Evolutionary conservation across 1,140 invertebrate genomes (phyloP), one percentile per base, ranked within the genome.

Genomic region (Arctopsyche grandis): DNA sequence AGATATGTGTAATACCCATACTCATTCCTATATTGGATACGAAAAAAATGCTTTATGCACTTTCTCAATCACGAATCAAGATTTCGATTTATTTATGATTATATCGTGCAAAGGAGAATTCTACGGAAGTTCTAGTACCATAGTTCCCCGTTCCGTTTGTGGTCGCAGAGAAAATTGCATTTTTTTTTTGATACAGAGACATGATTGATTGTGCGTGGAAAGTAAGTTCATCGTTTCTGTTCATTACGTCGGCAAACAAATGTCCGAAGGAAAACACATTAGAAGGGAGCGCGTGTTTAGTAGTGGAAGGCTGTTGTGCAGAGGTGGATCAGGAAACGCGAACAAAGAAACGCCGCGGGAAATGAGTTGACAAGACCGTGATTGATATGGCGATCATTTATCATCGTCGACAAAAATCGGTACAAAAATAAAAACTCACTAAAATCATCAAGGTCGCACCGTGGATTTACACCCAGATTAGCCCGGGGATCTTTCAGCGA

Each of bases 301-400:
- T 24, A 52, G 71, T 21, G 46, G 71, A 14, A 66, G 26, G 60
- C 12, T 66, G 38, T 44, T 73, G 26, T 74, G 71, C 46, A 56
- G 58, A 69, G 56, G 66, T 77, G 66, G 29, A 77, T 77, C 60
- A 77, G 19, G 69, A 44, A 78, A 46, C 44, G n/a, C 60, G 77
- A 78, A 78, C 77, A 73, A 66, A 43, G 48, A 75, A 76, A 74
- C 71, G 71, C 77, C 80, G 73, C 76, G 77, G 77, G 77, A 81
- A 81, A 81, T 69, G 70, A 60, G 80, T 81, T 78, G 80, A 81
- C 80, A 78, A 78, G 60, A 78, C 16, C 70, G 52, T 78, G 80
- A 81, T 81, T 78, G 77, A 81, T 81, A 75, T 56, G 58, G 26
- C 9, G 46, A 78, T 81, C 80, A 76, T 81, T 81, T 78, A 81